phyloP scores from a whole-genome alignment of 2,113 vertebrate genomes.

The Stegostoma tigrinum region DNA sequence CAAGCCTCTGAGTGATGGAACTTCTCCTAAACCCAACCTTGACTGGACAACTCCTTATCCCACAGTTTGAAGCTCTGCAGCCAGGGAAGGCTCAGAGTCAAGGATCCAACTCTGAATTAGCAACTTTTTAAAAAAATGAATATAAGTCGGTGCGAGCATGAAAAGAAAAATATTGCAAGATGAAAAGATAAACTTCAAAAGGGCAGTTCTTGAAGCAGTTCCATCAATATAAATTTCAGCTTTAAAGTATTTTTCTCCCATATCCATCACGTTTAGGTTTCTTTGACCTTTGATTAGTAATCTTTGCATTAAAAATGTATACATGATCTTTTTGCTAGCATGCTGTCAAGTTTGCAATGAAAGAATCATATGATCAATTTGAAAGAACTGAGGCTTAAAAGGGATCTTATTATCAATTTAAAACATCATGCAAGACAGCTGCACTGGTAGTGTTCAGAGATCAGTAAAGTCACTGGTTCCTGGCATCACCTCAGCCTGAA shows the following conservation, averaged over 20 bases:
- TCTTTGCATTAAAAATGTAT: background rate
- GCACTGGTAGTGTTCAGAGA: background rate
- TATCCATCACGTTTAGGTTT: background rate
- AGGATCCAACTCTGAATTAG: background rate
- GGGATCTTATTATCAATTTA: background rate
- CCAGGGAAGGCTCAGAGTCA: background rate
- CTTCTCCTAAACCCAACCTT: background rate
- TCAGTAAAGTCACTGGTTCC: background rate
- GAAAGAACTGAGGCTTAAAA: background rate
- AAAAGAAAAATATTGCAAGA: background rate
- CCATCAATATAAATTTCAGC: background rate
- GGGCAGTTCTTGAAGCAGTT: background rate
- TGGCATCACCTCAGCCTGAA: background rate
- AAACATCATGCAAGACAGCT: background rate
- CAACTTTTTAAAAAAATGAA: background rate
- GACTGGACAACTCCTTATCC: background rate
- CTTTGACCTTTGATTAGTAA: background rate
- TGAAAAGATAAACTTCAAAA: constrained; percentile 22
- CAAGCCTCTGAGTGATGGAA: background rate
- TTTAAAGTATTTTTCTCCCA: background rate
- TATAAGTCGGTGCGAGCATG: background rate
- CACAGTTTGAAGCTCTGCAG: background rate
- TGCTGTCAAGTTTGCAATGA: background rate
- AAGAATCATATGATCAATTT: background rate
- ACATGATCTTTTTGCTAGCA: background rate